phyloP scores from a whole-genome alignment of 2,888 invertebrate genomes.

The Linnaemya tessellans region DNA sequence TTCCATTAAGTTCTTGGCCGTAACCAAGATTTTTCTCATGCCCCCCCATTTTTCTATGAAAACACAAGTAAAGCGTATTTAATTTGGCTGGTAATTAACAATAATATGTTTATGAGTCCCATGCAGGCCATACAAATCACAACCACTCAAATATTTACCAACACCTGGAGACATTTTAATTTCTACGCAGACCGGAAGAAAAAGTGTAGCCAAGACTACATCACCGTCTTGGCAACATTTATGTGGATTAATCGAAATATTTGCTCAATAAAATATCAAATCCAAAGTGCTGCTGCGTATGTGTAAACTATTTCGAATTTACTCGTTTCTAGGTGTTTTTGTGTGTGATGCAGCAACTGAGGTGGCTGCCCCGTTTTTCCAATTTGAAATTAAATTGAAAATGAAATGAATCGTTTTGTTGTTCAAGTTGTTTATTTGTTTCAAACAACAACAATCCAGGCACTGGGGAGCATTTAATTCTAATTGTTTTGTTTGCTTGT shows the following conservation, averaged over 20 bases:
- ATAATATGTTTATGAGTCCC: slow-evolving; percentile 5
- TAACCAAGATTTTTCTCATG: not conserved
- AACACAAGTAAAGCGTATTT: not conserved
- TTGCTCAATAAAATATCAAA: slow-evolving; percentile 34
- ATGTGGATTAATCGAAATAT: slow-evolving; percentile 55
- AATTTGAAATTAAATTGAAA: slow-evolving; percentile 63
- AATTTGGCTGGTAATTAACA: slow-evolving; percentile 42
- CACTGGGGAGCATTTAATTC: slow-evolving; percentile 80
- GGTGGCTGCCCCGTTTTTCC: slow-evolving; percentile 43
- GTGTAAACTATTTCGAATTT: not conserved
- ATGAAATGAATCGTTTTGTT: slow-evolving; percentile 53
- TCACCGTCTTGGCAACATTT: slow-evolving; percentile 15
- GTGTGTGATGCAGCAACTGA: not conserved
- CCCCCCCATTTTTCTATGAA: not conserved
- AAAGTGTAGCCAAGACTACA: slow-evolving; percentile 32
- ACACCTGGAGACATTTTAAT: slow-evolving; percentile 30
- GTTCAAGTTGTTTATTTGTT: slow-evolving; percentile 53
- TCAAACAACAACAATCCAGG: slow-evolving; percentile 59
- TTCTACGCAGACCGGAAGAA: slow-evolving; percentile 2
- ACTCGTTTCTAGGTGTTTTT: not conserved
- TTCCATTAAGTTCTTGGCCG: too few relatives aligned
- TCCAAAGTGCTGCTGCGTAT: not conserved
- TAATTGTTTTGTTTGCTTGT: slow-evolving; percentile 80
- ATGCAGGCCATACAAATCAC: slow-evolving; percentile 9
- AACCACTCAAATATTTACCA: slow-evolving; percentile 38